These are phyloP conservation scores for Oncorhynchus keta DNA, from an alignment of 2,113 vertebrate genomes.

Conservation along the genomic window DNA sequence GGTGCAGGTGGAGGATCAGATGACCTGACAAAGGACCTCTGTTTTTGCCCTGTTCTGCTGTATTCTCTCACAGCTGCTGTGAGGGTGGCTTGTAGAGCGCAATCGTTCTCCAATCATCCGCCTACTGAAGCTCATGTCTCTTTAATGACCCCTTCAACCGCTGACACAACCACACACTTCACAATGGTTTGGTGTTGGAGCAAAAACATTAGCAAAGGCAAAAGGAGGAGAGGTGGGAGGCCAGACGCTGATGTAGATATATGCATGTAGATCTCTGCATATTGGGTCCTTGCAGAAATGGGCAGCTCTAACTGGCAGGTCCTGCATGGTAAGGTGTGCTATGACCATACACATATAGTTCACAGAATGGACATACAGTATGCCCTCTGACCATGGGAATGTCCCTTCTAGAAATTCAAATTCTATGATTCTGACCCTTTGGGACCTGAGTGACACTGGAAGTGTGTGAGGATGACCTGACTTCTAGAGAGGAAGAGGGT, in stretches of 20 bases:
- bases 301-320: background rate
- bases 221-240: background rate
- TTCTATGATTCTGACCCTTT: conserved; percentile 29
- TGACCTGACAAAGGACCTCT: too few relatives aligned
- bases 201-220: background rate
- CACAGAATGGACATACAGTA: conserved; percentile 13
- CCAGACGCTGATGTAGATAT: background rate
- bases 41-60: too few relatives aligned
- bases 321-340: background rate
- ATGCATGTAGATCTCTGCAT: background rate
- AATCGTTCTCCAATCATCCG: too few relatives aligned
- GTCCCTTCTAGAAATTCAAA: background rate
- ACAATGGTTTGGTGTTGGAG: background rate
- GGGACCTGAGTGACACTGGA: conserved; percentile 9
- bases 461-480: conserved; percentile 47
- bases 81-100: too few relatives aligned
- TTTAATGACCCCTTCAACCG: background rate
- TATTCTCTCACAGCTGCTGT: too few relatives aligned
- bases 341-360: background rate
- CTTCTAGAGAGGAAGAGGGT: conserved; percentile 62
- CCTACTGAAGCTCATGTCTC: too few relatives aligned
- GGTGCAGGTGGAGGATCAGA: too few relatives aligned
- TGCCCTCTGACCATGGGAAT: too few relatives aligned
- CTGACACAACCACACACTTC: background rate
- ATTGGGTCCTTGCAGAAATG: background rate